Evolutionary conservation across 2,888 invertebrate genomes (phyloP).

Genomic region (Argyresthia albistria): DNA sequence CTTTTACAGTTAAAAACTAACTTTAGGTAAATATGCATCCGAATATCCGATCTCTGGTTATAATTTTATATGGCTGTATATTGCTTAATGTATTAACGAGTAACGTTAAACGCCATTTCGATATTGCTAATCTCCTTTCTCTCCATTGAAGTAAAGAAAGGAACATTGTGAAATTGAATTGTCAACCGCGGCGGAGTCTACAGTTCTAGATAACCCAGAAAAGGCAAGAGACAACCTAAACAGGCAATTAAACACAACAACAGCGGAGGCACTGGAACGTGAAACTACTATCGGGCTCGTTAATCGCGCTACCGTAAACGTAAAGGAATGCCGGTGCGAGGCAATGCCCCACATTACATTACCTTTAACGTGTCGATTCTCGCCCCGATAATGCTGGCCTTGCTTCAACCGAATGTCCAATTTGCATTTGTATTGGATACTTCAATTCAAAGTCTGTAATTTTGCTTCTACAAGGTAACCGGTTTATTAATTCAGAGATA

Average conservation of each 20-base stretch:
- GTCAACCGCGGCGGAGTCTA: no score
- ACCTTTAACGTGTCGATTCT: slow-evolving; percentile 57
- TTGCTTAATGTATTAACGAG: no score
- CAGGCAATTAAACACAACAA: slow-evolving; percentile 43
- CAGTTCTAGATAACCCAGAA: no score
- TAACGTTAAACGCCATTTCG: no score
- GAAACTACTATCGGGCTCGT: slow-evolving; percentile 60
- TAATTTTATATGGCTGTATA: no score
- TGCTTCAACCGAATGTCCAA: slow-evolving; percentile 50
- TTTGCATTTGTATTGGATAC: slow-evolving; percentile 53
- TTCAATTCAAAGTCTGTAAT: slow-evolving; percentile 13
- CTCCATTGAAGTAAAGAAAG: no score
- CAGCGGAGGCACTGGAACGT: slow-evolving; percentile 51
- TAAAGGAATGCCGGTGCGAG: slow-evolving; percentile 45
- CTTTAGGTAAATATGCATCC: no score
- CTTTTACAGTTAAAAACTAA: no score
- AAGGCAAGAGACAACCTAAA: slow-evolving; percentile 29
- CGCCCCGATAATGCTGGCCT: slow-evolving; percentile 56
- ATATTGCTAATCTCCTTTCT: no score
- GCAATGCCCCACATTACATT: slow-evolving; percentile 46
- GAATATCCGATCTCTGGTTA: no score
- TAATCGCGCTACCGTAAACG: slow-evolving; percentile 54
- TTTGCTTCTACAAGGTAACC: slow-evolving; percentile 26
- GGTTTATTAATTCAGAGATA: slow-evolving; percentile 44
- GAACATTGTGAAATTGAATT: no score